Evolutionary conservation across 2,113 vertebrate species (phyloP), one percentile per base, ranked within the genome.

Genomic region (Chaetodon trifascialis): DNA sequence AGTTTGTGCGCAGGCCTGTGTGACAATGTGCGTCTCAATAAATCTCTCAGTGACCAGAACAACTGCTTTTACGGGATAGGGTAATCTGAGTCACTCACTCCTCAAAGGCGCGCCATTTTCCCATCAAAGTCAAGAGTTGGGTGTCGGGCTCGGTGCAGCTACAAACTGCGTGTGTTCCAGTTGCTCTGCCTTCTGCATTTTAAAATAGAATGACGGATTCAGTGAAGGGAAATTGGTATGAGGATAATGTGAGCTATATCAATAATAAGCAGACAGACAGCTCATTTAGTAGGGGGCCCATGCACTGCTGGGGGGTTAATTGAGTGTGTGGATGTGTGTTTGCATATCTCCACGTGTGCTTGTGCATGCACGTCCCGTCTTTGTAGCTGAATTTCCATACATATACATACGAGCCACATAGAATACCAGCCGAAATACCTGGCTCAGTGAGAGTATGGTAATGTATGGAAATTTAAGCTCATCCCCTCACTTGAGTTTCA

Each of bases 381-480:
- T 55, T 40, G 72, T 11, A 62, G 42, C 34, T 16, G 21, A 65
- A 89, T 90, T 82, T 82, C 47, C 69, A 89, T 86, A 71, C 52
- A 85, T 75, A 82, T 76, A 86, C 16, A 79, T 76, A 60, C n/a
- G 38, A 72, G 65, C 46, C 51, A 52, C 70, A 72, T 11, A 52
- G 56, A 62, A 25, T 3, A 42, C 4, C 38, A 51, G 79, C 46
- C 83, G 55, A 73, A 42, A 63, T 73, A 85, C 58, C 67, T 73
- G 75, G 23, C 51, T 74, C 58, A 23, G 74, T 73, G 12, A 74
- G 63, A 25, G 54, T 69, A 91, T 89, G 90, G 12, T 88, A 88
- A 90, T 90, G 49, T 80, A 88, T 89, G 83, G 11, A 84, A 89
- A 92, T 89, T 74, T 46, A 23, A 79, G 70, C 58, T 80, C 54